phyloP scores from a whole-genome alignment of 1,140 invertebrate species.

The Macrotrachela quadricornifera region DNA sequence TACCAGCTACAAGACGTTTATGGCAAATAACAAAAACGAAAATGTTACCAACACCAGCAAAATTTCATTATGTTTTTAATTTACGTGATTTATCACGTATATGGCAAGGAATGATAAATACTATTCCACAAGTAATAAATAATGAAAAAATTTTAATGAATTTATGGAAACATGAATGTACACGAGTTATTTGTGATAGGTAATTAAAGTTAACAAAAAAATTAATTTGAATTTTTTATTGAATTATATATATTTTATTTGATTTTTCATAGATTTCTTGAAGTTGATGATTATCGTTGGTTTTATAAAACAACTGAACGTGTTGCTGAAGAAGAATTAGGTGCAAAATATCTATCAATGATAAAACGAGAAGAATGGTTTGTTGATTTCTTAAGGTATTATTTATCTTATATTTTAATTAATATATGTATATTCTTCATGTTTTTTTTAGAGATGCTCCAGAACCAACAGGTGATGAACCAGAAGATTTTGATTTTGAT shows the following conservation, averaged over 20 bases:
- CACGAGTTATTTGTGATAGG: slow-evolving; percentile 29
- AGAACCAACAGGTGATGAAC: slow-evolving; percentile 84
- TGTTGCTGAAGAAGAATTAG: slow-evolving; percentile 20
- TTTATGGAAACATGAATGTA: slow-evolving; percentile 31
- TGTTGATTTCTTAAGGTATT: too few species aligned
- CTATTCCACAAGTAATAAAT: slow-evolving; percentile 15
- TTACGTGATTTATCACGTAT: slow-evolving; percentile 29
- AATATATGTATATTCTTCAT: too few species aligned
- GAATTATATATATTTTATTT: too few species aligned
- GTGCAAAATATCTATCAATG: neutral
- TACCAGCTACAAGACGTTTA: slow-evolving; percentile 26
- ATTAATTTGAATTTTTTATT: too few species aligned
- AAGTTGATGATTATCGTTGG: slow-evolving; percentile 22
- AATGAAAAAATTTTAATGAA: slow-evolving; percentile 16
- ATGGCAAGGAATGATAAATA: slow-evolving; percentile 31
- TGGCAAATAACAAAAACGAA: slow-evolving; percentile 31
- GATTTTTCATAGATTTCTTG: slow-evolving; percentile 19
- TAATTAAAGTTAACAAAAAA: slow-evolving; percentile 11
- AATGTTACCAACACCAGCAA: slow-evolving; percentile 32
- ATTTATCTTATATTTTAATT: too few species aligned
- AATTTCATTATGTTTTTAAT: slow-evolving; percentile 34
- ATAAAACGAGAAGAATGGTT: too few species aligned
- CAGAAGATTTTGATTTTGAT: slow-evolving; percentile 63
- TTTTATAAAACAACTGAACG: slow-evolving; percentile 21
- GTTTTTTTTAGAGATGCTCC: slow-evolving; percentile 57